Evolutionary conservation across 2,113 vertebrate species (phyloP).

Genomic region (Rhinoderma darwinii): DNA sequence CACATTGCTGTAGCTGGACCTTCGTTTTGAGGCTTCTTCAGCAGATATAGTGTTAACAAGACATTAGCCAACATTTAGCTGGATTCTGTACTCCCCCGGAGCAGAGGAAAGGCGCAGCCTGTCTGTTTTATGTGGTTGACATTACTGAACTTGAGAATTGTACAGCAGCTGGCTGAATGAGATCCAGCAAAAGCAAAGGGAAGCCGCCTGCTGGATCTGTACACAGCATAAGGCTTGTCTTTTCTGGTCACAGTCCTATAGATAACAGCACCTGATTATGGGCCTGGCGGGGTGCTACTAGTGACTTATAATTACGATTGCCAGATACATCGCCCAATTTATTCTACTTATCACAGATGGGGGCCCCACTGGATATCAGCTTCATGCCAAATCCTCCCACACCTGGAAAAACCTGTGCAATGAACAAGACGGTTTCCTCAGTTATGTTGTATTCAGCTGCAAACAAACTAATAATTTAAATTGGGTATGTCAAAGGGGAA

Average conservation of each 20-base stretch:
- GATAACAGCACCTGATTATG: background rate
- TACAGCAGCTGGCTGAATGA: constrained; percentile 33
- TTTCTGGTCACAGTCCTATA: background rate
- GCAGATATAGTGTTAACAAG: constrained; percentile 5
- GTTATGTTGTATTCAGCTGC: background rate
- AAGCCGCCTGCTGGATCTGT: background rate
- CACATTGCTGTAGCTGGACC: background rate
- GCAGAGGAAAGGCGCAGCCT: constrained; percentile 18
- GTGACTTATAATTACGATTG: background rate
- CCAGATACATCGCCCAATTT: background rate
- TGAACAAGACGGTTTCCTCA: background rate
- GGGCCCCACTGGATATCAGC: background rate
- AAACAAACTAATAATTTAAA: background rate
- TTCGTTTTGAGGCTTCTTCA: background rate
- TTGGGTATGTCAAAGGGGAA: background rate
- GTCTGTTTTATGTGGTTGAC: constrained; percentile 44
- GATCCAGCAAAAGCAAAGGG: background rate
- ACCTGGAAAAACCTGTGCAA: background rate
- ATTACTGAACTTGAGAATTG: constrained; percentile 25
- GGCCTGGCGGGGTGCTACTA: background rate
- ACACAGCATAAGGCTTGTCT: background rate
- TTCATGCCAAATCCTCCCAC: background rate
- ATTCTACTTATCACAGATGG: background rate
- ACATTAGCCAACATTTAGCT: background rate
- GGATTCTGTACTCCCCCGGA: constrained; percentile 9